Conservation (phyloP, 2,797 vertebrate genomes). For the Meda fulgida region DNA sequence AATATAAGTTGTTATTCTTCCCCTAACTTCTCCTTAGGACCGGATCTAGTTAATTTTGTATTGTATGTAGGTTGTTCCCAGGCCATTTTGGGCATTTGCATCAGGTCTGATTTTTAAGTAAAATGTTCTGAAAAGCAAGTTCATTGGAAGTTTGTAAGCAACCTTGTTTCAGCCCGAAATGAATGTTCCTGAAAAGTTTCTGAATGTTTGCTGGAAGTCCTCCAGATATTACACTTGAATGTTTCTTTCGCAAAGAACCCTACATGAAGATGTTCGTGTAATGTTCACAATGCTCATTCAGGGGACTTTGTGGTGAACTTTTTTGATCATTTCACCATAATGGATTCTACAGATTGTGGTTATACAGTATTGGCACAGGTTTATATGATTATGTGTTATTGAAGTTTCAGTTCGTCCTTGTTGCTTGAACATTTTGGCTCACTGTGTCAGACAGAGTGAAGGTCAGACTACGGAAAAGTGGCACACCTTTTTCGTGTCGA, state of each 20-base stretch:
- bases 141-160: too few species aligned
- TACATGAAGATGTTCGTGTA: not conserved
- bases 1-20: not conserved
- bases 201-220: not conserved
- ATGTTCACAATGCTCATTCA: not conserved
- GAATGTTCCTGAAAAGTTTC: not conserved
- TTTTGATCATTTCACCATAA: not conserved
- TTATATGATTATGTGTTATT: not conserved
- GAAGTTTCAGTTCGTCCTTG: not conserved
- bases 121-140: not conserved
- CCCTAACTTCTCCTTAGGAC: too few species aligned
- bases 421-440: not conserved
- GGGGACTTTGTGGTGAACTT: not conserved
- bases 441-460: constrained; percentile 1
- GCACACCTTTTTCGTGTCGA: constrained; percentile 17
- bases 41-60: not conserved
- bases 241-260: not conserved
- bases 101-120: not conserved
- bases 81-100: not conserved
- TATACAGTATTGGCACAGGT: not conserved
- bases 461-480: constrained; percentile 32
- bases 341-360: not conserved
- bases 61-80: not conserved
- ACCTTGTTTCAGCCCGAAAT: not conserved
- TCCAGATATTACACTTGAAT: not conserved